Evolutionary conservation across 2,113 vertebrate species (phyloP), one percentile per base, ranked within the genome.

Genomic region (Oreocharis arfaki): DNA sequence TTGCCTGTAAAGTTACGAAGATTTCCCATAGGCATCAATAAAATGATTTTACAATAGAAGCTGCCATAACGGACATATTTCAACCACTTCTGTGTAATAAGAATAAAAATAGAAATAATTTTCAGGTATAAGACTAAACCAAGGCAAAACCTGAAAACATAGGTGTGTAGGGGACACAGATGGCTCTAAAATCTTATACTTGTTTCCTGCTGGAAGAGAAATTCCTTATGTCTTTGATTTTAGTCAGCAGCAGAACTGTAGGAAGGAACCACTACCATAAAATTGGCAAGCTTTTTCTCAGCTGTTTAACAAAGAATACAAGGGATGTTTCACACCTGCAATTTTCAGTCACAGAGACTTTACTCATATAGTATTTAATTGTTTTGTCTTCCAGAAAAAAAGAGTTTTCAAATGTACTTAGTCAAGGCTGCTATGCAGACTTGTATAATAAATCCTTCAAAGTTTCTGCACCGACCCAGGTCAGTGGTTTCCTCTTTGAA

Each of bases 321-420:
- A 81, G 56, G 76, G 75, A 81, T 93, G 89, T 89, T 92, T 68
- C 80, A 91, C 93, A 92, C 86, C 93, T 95, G 89, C 71, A 96
- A 89, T 92, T 89, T 80, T 90, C 69, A 69, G 49, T 69, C 46
- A 50, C 3, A 50, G 46, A 77, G 49, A 52, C 79, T 91, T 85
- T 69, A 68, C 49, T 92, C 26, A 13, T 73, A 22, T 28, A 69
- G 52, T 32, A 61, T 84, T 80, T 80, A 74, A 80, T 86, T 87
- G 60, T 84, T 91, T 87, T 81, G 44, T 55, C 69, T 92, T 91
- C 56, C 41, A 93, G 60, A 78, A 90, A 73, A 88, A 76, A 87
- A 46, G 56, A 67, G 35, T 32, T 94, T 93, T 71, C 50, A 79
- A 90, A 59, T 74, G 46, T 90, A n/a, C 47, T 74, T 39, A 33